Evolutionary conservation across 64 coral and sea anemone species (phyloP), one percentile per base, ranked within the genome.

Genomic region (Anthopleura sola): DNA sequence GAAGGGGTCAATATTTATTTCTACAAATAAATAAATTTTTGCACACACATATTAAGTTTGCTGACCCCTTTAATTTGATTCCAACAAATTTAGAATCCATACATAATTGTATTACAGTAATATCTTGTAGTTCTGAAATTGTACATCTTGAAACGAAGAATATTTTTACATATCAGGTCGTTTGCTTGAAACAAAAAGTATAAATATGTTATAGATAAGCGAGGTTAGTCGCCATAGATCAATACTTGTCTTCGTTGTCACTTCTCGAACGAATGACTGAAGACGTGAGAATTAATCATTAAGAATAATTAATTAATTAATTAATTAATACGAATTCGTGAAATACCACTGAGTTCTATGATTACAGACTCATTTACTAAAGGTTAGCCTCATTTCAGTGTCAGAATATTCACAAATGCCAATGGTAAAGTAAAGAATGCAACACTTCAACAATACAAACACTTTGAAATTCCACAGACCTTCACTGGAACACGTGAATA

Each of bases 81-180:
- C 58, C 8, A 62, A 26, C 58, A 26, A 62, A 62, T 62, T 62
- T 58, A 17, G 18, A 58, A 58, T 20, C 17, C n/a, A 62, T n/a
- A 62, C 58, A 62, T 26, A 56, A 56, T 56, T 56, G 55, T 56
- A 56, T 56, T 56, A 56, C 55, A 62, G 11, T 13, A 53, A 53
- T 53, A 62, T 62, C n/a, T 62, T n/a, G 55, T 56, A 56, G 23
- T 62, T 62, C 23, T 71, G 66, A 71, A 71, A 71, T 33, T 71
- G 9, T 71, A 71, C 66, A 71, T 71, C 66, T 32, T 71, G 14
- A 71, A 34, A 31, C 28, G 28, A 62, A 26, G 7, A 6, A 62
- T n/a, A 23, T 62, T 62, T 62, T 62, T 62, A 62, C 55, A 56
- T 56, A 56, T 21, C 58, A 28, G 66, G 28, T 29, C 12, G 23